Percentiles rank a stretch among this genome's conserved stretches.
Conservation (phyloP, 2,797 vertebrate genomes). For the Sebastes umbrosus region DNA sequence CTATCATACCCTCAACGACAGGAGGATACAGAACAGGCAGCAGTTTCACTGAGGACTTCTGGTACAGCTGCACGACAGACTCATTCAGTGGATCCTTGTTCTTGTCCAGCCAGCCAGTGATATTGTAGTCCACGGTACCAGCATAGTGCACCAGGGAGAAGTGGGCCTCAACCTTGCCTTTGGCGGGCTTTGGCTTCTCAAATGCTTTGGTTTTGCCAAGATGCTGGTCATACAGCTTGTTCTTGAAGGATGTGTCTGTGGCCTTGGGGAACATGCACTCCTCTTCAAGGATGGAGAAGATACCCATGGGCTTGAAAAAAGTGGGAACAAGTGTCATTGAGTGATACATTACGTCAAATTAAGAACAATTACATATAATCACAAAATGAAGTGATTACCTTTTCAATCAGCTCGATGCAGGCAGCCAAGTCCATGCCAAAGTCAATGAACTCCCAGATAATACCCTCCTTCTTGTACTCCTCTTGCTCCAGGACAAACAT, state of each 20-base stretch:
- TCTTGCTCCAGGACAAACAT: slow-evolving; percentile 85
- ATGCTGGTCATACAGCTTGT: slow-evolving; percentile 91
- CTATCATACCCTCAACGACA: slow-evolving; percentile 74
- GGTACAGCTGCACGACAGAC: slow-evolving; percentile 87
- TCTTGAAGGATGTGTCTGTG: slow-evolving; percentile 87
- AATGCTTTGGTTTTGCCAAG: slow-evolving; percentile 88
- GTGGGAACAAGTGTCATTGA: background rate
- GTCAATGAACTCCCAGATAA: slow-evolving; percentile 83
- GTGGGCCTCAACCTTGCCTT: slow-evolving; percentile 89
- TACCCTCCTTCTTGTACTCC: slow-evolving; percentile 84
- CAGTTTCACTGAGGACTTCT: slow-evolving; percentile 85
- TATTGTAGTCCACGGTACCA: slow-evolving; percentile 92
- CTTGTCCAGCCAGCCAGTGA: slow-evolving; percentile 90
- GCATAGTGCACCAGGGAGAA: slow-evolving; percentile 90
- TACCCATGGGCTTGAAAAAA: slow-evolving; percentile 73
- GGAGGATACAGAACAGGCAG: slow-evolving; percentile 80
- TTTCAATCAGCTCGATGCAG: slow-evolving; percentile 88
- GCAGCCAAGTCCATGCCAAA: slow-evolving; percentile 86
- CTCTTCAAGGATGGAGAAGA: slow-evolving; percentile 86
- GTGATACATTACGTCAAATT: slow-evolving; percentile 21
- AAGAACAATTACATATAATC: background rate
- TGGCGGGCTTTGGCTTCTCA: slow-evolving; percentile 88
- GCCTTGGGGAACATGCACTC: slow-evolving; percentile 92
- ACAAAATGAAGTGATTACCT: background rate
- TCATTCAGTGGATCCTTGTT: slow-evolving; percentile 94